Conservation (phyloP, 1,140 invertebrate species). For the Apis dorsata region DNA sequence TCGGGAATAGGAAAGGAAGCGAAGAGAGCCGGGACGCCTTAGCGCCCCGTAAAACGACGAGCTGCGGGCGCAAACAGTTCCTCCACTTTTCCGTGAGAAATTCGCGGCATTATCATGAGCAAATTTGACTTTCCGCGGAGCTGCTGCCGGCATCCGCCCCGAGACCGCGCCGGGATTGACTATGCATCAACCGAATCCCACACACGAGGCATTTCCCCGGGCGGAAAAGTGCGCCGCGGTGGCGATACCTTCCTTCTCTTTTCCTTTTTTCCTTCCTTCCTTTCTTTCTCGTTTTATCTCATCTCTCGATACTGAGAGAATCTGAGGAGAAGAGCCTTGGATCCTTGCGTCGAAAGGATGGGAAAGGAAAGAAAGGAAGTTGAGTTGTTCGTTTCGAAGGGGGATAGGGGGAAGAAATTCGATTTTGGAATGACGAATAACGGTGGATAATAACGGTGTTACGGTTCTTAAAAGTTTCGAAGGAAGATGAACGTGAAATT, state of each 20-base stretch:
- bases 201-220: constrained; percentile 5
- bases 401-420: no score
- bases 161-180: constrained; percentile 64
- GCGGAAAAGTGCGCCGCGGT: constrained; percentile 17
- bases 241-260: not conserved
- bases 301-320: no score
- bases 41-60: constrained; percentile 1
- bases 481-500: no score
- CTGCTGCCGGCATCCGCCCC: constrained; percentile 50
- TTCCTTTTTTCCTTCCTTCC: not conserved
- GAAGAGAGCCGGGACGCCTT: not conserved
- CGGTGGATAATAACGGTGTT: no score
- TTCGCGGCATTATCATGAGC: constrained; percentile 68
- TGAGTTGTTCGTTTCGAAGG: no score
- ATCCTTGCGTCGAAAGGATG: no score
- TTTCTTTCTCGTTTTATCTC: not conserved
- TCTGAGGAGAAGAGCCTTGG: no score
- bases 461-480: no score
- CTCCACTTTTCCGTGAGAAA: constrained; percentile 60
- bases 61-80: constrained; percentile 55
- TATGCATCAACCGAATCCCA: constrained; percentile 70
- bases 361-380: no score
- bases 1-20: constrained; percentile 28
- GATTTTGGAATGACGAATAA: no score
- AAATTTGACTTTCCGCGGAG: constrained; percentile 69